A percentile compares a stretch with the other conserved stretches of the same genome.
Conservation (phyloP, 37 sponge, comb jelly and placozoan genomes). For the Dysidea cf. avara region DNA sequence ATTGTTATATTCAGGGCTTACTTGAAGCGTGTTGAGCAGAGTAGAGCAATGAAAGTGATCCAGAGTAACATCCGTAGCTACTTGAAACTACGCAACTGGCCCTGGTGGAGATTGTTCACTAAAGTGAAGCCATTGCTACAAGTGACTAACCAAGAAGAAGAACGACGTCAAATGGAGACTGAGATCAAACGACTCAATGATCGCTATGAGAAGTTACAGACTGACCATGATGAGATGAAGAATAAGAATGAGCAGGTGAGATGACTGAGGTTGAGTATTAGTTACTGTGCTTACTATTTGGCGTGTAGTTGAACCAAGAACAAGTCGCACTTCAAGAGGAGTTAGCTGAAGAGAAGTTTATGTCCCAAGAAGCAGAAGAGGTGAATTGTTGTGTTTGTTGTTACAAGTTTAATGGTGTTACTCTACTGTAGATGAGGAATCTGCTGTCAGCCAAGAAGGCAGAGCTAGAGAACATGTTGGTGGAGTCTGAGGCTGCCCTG, state of each 20-base stretch:
- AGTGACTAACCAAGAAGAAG: conserved; percentile 94
- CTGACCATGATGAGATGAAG: conserved; percentile 49
- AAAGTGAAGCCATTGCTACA: conserved; percentile 97
- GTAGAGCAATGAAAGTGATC: conserved; percentile 85
- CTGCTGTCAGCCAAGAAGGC: conserved; percentile 79
- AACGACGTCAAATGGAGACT: conserved; percentile 87
- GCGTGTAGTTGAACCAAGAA: conserved; percentile 36
- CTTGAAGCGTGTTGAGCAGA: conserved; percentile 89
- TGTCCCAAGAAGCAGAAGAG: conserved; percentile 91
- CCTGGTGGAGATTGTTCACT: conserved; percentile 99
- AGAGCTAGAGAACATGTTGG: conserved; percentile 86
- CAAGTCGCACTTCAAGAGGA: conserved; percentile 72
- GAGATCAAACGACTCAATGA: conserved; percentile 83
- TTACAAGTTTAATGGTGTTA: neutral
- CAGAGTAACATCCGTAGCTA: conserved; percentile 95
- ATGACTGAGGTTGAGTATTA: neutral
- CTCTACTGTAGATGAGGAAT: conserved; percentile 62
- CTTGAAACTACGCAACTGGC: conserved; percentile 98
- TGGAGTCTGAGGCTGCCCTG: conserved; percentile 69
- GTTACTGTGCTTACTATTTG: neutral
- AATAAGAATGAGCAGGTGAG: conserved; percentile 72
- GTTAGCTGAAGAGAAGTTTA: conserved; percentile 87
- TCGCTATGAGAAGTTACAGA: conserved; percentile 69
- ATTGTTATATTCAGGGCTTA: conserved; percentile 77
- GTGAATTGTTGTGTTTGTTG: conserved; percentile 10